These are phyloP conservation scores for Mesorhabditis spiculigera DNA, from an alignment of 2,888 invertebrate species.

Conservation along the genomic window DNA sequence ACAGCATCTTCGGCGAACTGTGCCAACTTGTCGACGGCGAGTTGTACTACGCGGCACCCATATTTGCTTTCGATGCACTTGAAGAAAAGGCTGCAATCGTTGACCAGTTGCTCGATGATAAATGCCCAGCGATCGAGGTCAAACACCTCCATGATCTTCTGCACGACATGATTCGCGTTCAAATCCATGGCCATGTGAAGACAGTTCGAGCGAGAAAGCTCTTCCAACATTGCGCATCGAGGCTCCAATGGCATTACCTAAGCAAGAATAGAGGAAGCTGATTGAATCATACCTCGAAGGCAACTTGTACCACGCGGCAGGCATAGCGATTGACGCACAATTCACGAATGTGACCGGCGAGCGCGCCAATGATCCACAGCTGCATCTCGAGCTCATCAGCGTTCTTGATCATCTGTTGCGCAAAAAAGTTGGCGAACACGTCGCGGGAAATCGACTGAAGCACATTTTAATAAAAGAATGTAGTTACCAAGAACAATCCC, in stretches of 20 bases:
- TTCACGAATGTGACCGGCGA: neutral
- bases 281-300: neutral
- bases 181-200: neutral
- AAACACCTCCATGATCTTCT: slow-evolving; percentile 30
- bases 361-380: neutral
- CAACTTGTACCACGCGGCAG: neutral
- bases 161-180: slow-evolving; percentile 1
- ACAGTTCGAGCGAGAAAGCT: slow-evolving; percentile 2
- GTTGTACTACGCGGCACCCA: slow-evolving; percentile 44
- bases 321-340: neutral
- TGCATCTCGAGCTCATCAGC: neutral
- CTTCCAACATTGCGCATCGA: neutral
- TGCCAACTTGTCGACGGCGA: slow-evolving; percentile 44
- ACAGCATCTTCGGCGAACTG: slow-evolving; percentile 10
- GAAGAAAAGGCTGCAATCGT: slow-evolving; percentile 22
- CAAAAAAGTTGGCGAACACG: slow-evolving; percentile 1
- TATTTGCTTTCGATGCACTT: slow-evolving; percentile 43
- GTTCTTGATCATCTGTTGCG: neutral
- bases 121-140: slow-evolving; percentile 28
- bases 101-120: slow-evolving; percentile 25
- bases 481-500: neutral
- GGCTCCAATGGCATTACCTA: neutral
- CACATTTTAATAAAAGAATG: neutral
- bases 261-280: neutral
- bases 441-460: neutral